A percentile compares a stretch with the other conserved stretches of the same genome.
Conservation (phyloP, 2,113 vertebrate species). For the Lophura nycthemera region DNA sequence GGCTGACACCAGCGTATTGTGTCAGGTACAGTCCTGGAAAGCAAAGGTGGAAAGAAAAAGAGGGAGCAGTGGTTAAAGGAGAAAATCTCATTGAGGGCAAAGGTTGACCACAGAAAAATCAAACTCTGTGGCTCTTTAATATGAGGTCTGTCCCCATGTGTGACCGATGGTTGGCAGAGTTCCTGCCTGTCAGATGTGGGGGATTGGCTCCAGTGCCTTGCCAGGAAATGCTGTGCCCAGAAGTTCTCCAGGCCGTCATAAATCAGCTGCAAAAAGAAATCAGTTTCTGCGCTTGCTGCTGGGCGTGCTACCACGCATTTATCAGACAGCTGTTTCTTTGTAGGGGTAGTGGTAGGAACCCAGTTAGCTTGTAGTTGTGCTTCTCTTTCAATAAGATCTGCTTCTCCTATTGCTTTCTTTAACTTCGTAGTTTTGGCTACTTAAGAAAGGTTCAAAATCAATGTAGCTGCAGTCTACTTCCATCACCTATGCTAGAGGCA, state of each 20-base stretch:
- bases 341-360: neutral
- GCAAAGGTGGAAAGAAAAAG: neutral
- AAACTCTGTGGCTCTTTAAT: neutral
- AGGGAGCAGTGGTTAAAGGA: neutral
- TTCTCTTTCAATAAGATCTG: neutral
- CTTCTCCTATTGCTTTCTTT: rapidly evolving
- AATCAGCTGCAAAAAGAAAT: neutral
- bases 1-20: rapidly evolving
- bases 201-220: neutral
- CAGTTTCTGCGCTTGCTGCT: neutral
- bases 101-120: neutral
- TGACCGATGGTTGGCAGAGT: neutral
- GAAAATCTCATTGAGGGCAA: neutral
- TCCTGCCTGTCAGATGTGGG: neutral
- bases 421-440: neutral
- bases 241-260: neutral
- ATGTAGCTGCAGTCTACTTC: no score
- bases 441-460: no score
- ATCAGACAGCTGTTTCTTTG: neutral
- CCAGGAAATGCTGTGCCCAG: neutral
- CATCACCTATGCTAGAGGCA: neutral
- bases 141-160: neutral
- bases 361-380: neutral
- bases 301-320: neutral
- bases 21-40: neutral